phyloP scores from a whole-genome alignment of 2,797 vertebrate genomes.

The Podargus strigoides region DNA sequence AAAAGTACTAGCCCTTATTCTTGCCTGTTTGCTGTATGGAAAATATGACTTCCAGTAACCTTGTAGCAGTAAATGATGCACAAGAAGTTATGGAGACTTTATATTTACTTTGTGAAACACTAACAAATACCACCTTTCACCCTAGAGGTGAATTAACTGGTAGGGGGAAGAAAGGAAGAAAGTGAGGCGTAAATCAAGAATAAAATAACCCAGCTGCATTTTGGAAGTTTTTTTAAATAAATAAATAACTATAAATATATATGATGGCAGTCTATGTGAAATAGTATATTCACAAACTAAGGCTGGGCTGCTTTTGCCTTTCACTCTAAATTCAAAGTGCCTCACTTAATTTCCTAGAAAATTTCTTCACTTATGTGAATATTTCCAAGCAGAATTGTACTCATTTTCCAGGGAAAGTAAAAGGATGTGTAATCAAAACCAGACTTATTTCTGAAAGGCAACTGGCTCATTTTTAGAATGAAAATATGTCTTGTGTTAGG shows the following conservation, averaged over 20 bases:
- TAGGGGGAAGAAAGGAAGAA: neutral
- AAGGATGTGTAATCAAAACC: constrained; percentile 23
- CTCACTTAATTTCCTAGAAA: constrained; percentile 33
- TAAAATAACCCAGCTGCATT: neutral
- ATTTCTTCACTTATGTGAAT: neutral
- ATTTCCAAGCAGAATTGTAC: constrained; percentile 9
- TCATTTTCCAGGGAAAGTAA: constrained; percentile 38
- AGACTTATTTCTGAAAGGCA: constrained; percentile 40
- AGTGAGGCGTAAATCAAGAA: neutral
- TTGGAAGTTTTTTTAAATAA: neutral
- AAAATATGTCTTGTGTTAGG: constrained; percentile 53
- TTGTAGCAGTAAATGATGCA: neutral
- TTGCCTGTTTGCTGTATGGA: neutral
- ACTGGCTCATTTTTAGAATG: constrained; percentile 1
- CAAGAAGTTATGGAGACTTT: neutral
- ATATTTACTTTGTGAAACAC: neutral
- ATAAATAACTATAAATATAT: neutral
- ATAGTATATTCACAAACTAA: neutral
- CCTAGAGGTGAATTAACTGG: neutral
- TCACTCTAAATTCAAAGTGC: neutral
- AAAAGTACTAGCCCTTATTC: neutral
- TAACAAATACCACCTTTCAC: neutral
- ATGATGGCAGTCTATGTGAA: neutral
- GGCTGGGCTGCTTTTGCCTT: neutral
- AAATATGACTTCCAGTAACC: neutral